Base-by-base conservation (phyloP, 2,888 invertebrate species). In the Melangyna quadrimaculata region DNA sequence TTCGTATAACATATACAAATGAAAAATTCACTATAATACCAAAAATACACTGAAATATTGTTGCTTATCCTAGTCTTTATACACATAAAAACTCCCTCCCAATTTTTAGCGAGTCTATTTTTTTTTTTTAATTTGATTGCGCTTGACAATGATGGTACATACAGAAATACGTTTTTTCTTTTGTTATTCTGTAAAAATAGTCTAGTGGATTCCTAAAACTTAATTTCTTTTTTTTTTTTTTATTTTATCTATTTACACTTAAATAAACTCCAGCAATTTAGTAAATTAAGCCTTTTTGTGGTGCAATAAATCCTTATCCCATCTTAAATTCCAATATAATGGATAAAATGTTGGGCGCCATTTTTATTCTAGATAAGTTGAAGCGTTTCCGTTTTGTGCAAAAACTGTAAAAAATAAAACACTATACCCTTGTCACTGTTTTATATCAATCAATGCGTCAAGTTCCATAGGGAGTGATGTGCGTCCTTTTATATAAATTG, bases 91-190 rank as follows among this genome's bases (percentile, higher is more conserved):
- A 37, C 14, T 22, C 22, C 35, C 10, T 57, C 35, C 19, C 3
- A 8, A 19, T 37, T 59, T 35, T 37, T 14, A 37, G 59, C 14
- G 17, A 14, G 8, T 6, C 10, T 8, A 2, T 35, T 29, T 74
- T 43, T 40, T n/a, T 32, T 14, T 22, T 27, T 35, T 27, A 70
- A 71, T 70, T 83, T 74, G 57, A 78, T 74, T 83, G 83, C 83
- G 74, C 70, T 83, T 78, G 73, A 51, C 55, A 63, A 72, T 78
- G 40, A n/a, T 63, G n/a, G n/a, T n/a, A n/a, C n/a, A n/a, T n/a
- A n/a, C n/a, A n/a, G n/a, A n/a, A 73, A 69, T 70, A 55, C 45
- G 53, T 69, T 65, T 77, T 77, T 32, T 63, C 72, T 69, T 53
- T 63, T 59, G 71, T 72, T 57, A 55, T 40, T 0, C 6, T 1